Evolutionary conservation across 2,888 invertebrate species (phyloP), one percentile per base, ranked within the genome.

Genomic region (Masnerella sp.): DNA sequence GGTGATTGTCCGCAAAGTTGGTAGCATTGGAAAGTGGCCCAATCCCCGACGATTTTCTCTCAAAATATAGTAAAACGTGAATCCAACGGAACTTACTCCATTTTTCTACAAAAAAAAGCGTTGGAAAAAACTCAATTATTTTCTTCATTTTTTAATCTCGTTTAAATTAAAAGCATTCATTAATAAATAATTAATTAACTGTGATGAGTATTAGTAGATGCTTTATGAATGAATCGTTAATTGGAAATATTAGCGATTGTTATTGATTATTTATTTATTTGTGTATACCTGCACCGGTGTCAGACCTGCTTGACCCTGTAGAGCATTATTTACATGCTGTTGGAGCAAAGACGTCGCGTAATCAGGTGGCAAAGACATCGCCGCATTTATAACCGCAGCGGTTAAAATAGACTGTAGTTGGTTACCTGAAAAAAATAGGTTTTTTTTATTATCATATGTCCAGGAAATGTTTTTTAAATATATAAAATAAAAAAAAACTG

Each of bases 351-450:
- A 92, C 0, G 95, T 93, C 17, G 96, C 96, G 81, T 95, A 88
- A 15, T 92, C 91, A 72, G 93, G 92, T 17, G 97, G 96, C 81
- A 97, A 90, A 80, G 94, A 93, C 91, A 96, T 94, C 28, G 96
- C 95, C 4, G 96, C 96, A 80, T 95, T 94, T 76, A 96, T 96
- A 51, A 96, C 93, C 52, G 96, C 95, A 32, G 95, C 95, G 32
- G 96, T 95, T 74, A 96, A 89, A 58, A 96, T 93, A 86, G 92
- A 89, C 75, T 91, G 91, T 74, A 91, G 81, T 76, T 90, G 90
- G 81, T 91, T 90, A 59, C 90, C 91, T 88, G 74, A 51, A 81
- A 78, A 58, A n/a, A n/a, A n/a, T n/a, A n/a, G n/a, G n/a, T n/a
- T n/a, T n/a, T n/a, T n/a, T n/a, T n/a, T n/a, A n/a, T n/a, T n/a